Conservation (phyloP, 2,113 vertebrate genomes). For the Callopanchax toddi region DNA sequence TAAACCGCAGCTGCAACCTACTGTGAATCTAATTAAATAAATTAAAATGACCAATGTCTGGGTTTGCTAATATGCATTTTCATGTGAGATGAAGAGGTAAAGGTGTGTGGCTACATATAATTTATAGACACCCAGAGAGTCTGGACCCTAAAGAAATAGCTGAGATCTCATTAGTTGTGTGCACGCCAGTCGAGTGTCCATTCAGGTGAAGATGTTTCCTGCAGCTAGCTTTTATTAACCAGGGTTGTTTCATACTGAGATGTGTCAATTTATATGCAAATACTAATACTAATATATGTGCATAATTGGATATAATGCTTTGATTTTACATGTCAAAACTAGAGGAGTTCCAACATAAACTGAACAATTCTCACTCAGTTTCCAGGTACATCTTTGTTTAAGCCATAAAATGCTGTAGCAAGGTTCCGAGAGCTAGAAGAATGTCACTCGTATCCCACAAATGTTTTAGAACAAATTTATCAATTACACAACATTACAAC, state of each 20-base stretch:
- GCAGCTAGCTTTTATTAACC: not conserved
- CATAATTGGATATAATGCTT: not conserved
- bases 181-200: slow-evolving; percentile 7
- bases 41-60: slow-evolving; percentile 48
- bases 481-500: no score
- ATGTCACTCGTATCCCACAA: no score
- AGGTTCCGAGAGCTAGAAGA: no score
- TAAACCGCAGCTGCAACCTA: slow-evolving; percentile 28
- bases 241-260: not conserved
- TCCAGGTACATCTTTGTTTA: no score
- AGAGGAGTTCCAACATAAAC: no score
- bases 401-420: no score
- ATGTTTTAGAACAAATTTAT: no score
- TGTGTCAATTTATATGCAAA: no score
- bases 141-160: slow-evolving; percentile 20
- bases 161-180: slow-evolving; percentile 49
- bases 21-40: slow-evolving; percentile 46
- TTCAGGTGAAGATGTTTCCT: not conserved
- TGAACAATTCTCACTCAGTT: no score
- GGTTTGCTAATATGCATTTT: slow-evolving; percentile 11
- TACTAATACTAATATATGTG: no score
- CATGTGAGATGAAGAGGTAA: slow-evolving; percentile 2
- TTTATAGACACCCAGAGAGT: slow-evolving; percentile 9
- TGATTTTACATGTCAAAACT: no score
- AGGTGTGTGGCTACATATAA: slow-evolving; percentile 12